Percentiles rank a stretch among this genome's conserved stretches.
These are phyloP conservation scores for Oryctolagus cuniculus DNA, from an alignment of 2,113 vertebrate genomes.

Conservation along the genomic window mOryCun1.1 NC_091433.1:163519501-163520000, in stretches of 20 bases:
- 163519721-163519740: neutral
- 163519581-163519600: neutral
- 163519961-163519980: no score
- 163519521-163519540: conserved; percentile 16
- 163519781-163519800: no score
- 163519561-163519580: neutral
- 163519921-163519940: no score
- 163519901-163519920: no score
- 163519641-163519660: neutral
- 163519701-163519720: neutral
- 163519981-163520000: no score
- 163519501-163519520: neutral
- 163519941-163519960: no score
- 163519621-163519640: neutral
- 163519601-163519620: neutral
- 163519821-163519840: no score
- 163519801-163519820: no score
- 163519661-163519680: neutral
- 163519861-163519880: no score
- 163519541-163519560: neutral
- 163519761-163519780: no score
- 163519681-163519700: neutral
- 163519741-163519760: neutral
- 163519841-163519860: no score
- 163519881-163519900: no score